phyloP scores from a whole-genome alignment of 1,140 invertebrate genomes.

The Pseudomyrmex cubaensis region DNA sequence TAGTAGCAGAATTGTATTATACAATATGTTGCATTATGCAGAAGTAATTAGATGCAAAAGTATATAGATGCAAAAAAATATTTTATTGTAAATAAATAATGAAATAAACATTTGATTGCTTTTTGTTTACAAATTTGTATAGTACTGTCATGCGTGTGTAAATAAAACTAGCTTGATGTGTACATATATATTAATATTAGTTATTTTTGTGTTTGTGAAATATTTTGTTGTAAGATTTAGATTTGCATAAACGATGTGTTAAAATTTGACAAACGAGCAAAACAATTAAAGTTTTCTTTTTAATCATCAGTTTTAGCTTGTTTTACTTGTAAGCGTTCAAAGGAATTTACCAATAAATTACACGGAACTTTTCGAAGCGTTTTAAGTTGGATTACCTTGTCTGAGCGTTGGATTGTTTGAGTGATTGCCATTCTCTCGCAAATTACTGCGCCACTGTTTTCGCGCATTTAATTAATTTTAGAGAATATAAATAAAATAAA shows the following conservation, averaged over 20 bases:
- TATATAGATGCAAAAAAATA: neutral
- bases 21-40: neutral
- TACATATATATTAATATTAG: neutral
- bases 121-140: neutral
- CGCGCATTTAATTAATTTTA: conserved; percentile 22
- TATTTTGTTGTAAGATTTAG: conserved; percentile 13
- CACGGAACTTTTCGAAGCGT: conserved; percentile 25
- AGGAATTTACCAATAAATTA: conserved; percentile 53
- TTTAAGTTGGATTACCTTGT: conserved; percentile 50
- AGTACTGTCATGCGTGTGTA: neutral
- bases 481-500: neutral
- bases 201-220: neutral
- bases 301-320: conserved; percentile 34
- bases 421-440: conserved; percentile 21
- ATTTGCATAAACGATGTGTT: neutral
- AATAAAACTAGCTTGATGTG: neutral
- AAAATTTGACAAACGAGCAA: conserved; percentile 43
- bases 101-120: neutral
- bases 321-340: conserved; percentile 37
- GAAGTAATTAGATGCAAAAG: neutral
- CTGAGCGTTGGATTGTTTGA: conserved; percentile 37
- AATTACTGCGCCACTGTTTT: conserved; percentile 1
- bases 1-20: neutral
- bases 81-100: neutral
- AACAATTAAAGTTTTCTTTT: conserved; percentile 32